Evolutionary conservation across 1,140 invertebrate species (phyloP), one percentile per base, ranked within the genome.

Genomic region (Globodera rostochiensis): DNA sequence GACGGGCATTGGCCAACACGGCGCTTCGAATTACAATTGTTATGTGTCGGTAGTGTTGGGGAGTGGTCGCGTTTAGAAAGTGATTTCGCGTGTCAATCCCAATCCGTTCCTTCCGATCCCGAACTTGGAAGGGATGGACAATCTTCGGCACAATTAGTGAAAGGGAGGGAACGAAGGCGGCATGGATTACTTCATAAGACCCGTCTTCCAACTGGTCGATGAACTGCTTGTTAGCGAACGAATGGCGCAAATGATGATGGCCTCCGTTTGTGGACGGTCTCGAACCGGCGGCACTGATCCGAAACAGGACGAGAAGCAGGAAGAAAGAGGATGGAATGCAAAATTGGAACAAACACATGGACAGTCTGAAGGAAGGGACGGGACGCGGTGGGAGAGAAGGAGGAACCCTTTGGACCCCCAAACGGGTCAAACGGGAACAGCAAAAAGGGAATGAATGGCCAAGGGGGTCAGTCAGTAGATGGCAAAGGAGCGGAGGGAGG

Each of bases 101-200:
- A 36, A 89, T 90, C 67, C 88, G 76, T 73, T 89, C 88, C 79
- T 89, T 90, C 71, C 89, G 89, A 46, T 89, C 88, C 8, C 88
- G 86, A 19, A 89, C 82, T 87, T 89, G 88, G 76, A 89, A 89
- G 3, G 88, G 88, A 83, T 89, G 85, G n/a, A 89, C 89, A 53
- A 89, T 82, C 76, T 78, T 71, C 11, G 36, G 36, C 4, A 71
- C 9, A 67, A 36, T 7, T 13, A 77, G 69, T 87, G 83, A 71
- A 80, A 86, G 15, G 13, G 15, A 15, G 15, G 69, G 74, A 19
- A 19, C 21, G 36, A 21, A 69, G 60, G 64, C 13, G 13, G 4
- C 73, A 46, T 75, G 19, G 19, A 46, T 77, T 36, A 78, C 76
- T 73, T 88, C 87, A 73, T 85, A 90, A 13, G 89, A 81, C 57